A percentile compares a stretch with the other conserved stretches of the same genome.
phyloP scores from a whole-genome alignment of 2,113 vertebrate genomes.

The Engystomops pustulosus region DNA sequence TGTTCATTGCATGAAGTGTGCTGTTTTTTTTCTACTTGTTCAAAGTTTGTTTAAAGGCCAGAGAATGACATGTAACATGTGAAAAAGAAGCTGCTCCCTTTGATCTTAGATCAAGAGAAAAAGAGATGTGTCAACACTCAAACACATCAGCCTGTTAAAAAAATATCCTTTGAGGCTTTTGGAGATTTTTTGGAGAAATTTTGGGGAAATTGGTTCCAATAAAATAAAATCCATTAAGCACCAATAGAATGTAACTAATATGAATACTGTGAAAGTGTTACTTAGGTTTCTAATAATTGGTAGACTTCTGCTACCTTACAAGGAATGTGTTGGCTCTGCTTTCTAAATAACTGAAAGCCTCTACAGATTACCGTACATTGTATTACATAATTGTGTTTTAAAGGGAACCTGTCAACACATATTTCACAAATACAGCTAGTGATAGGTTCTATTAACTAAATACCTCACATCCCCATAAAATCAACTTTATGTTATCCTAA shows the following conservation, averaged over 20 bases:
- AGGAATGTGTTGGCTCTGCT: neutral
- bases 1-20: neutral
- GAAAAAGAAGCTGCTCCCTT: conserved; percentile 12
- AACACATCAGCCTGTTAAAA: neutral
- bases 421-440: no score
- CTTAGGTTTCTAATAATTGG: neutral
- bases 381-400: neutral
- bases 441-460: no score
- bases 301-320: neutral
- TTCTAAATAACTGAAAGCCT: neutral
- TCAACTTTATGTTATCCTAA: no score
- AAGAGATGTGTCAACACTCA: conserved; percentile 17
- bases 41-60: conserved; percentile 28
- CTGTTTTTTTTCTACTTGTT: conserved; percentile 1
- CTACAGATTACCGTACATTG: neutral
- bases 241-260: neutral
- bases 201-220: neutral
- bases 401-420: no score
- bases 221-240: neutral
- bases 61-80: neutral
- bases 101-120: conserved; percentile 13
- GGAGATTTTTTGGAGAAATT: neutral
- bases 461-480: no score
- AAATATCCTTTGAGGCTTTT: neutral
- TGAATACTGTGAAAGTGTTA: neutral